Percentiles rank a stretch among this genome's conserved stretches.
phyloP scores from a whole-genome alignment of 2,113 vertebrate species.

The Vidua chalybeata region DNA sequence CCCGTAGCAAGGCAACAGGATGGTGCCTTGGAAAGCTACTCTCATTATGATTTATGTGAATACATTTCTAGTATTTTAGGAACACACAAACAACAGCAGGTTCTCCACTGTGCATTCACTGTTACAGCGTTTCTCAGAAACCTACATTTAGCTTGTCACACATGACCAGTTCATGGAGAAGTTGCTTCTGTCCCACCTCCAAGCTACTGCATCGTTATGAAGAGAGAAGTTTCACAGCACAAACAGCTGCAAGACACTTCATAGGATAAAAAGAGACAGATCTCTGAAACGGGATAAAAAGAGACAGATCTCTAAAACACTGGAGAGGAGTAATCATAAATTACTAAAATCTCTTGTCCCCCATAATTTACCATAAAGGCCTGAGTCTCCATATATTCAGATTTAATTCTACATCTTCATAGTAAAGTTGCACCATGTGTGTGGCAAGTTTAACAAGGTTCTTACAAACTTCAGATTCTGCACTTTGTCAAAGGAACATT shows the following conservation, averaged over 20 bases:
- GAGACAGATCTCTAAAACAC: neutral
- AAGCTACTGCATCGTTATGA: neutral
- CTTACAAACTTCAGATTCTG: neutral
- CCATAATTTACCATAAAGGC: rapidly evolving
- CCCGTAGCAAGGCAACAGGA: neutral
- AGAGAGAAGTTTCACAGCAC: neutral
- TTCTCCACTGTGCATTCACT: neutral
- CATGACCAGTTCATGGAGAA: neutral
- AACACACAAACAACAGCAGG: neutral
- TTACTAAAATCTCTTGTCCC: neutral
- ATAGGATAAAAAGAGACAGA: neutral
- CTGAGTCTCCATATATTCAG: neutral
- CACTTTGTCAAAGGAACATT: neutral
- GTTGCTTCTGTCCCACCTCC: neutral
- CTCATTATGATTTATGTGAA: rapidly evolving
- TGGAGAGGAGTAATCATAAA: neutral
- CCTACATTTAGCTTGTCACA: neutral
- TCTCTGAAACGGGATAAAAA: neutral
- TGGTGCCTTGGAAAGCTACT: neutral
- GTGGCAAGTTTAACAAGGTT: neutral
- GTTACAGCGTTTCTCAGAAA: neutral
- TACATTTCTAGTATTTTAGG: neutral
- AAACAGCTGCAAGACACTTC: neutral
- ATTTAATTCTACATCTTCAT: neutral
- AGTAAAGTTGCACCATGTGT: neutral